phyloP scores from a whole-genome alignment of 1,140 invertebrate species.

The Phenacoccus solenopsis region DNA sequence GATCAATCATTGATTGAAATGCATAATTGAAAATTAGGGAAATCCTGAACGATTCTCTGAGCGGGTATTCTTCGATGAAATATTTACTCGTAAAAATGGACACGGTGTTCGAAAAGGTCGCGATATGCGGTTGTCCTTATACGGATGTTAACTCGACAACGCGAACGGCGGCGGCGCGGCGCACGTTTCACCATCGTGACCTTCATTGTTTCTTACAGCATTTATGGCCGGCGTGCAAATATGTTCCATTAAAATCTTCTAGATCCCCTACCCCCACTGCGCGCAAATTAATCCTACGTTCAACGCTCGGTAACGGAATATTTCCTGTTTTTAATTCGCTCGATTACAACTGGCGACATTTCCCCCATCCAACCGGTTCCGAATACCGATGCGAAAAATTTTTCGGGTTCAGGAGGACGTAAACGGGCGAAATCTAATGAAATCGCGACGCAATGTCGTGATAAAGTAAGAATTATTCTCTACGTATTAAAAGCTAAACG shows the following conservation, averaged over 20 bases:
- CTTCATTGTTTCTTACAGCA: background rate
- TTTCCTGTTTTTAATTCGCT: constrained; percentile 2
- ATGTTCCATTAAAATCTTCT: background rate
- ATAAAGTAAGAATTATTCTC: background rate
- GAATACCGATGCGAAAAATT: background rate
- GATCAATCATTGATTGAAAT: too few species aligned
- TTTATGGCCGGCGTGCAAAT: background rate
- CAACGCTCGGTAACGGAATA: background rate
- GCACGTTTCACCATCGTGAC: background rate
- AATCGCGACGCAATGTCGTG: background rate
- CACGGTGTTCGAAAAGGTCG: too few species aligned
- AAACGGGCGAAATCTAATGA: background rate
- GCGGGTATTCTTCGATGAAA: too few species aligned
- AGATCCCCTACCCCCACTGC: background rate
- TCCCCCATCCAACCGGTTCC: background rate
- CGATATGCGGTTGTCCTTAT: background rate
- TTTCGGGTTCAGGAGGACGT: background rate
- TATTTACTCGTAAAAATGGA: background rate
- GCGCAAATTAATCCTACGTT: background rate
- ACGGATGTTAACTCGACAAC: background rate
- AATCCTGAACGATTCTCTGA: too few species aligned
- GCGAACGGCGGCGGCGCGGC: too few species aligned
- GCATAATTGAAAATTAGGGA: too few species aligned
- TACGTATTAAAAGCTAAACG: background rate
- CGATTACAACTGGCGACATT: background rate